Evolutionary conservation across 2,113 vertebrate species (phyloP), one percentile per base, ranked within the genome.

Genomic region (Enhydra lutris): DNA sequence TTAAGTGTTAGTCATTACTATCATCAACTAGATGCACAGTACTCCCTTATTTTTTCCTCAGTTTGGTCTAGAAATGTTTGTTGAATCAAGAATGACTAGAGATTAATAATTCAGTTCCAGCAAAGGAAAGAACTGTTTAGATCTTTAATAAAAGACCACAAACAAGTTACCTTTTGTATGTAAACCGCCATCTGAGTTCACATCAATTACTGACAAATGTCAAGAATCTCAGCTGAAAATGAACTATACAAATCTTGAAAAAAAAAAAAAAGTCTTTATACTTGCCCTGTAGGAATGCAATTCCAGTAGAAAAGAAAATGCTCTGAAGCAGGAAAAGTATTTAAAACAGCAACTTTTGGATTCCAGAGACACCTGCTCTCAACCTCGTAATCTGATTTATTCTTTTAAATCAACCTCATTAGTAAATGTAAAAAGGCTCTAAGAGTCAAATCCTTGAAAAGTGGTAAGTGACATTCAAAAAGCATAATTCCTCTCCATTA

Each of bases 51-150:
- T 93, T 63, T 92, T 36, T 57, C 21, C 39, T 71, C 45, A 91
- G 39, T 91, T 73, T 80, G 69, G n/a, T 74, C 26, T 42, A 63
- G 20, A 94, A 97, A 89, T 92, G 6, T 89, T 79, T 82, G 26
- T 6, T 85, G 67, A 97, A 92, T 95, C 31, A 76, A 84, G n/a
- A 57, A 63, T 91, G 59, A 90, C 29, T 92, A 73, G 88, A 94
- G 34, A 86, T 17, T 21, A 89, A 81, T 12, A 89, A 94, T 71
- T 96, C 23, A 80, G 52, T 82, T 90, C 61, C 71, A 83, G 14
- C 12, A 80, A 89, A 57, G 71, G 36, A 85, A 92, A 67, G 13
- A 86, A 94, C 20, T 74, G 82, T 4, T 87, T 31, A 42, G 42
- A 67, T 9, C 52, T 96, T 90, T 82, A 59, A 65, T 79, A 59